These are phyloP conservation scores for Cepphus grylle DNA, from an alignment of 2,113 vertebrate species.

Conservation along the genomic window DNA sequence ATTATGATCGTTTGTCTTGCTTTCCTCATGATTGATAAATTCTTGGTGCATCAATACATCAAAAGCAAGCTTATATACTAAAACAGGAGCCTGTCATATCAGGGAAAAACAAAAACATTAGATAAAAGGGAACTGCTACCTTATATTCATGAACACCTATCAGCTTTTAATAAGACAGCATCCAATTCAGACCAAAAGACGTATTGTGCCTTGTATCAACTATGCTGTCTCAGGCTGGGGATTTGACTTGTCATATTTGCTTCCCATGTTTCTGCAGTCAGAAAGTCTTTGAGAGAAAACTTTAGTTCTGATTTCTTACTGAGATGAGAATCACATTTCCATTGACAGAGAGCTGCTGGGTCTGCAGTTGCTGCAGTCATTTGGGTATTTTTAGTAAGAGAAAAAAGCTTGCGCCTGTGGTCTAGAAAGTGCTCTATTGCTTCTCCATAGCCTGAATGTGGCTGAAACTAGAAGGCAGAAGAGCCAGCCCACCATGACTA, in stretches of 20 bases:
- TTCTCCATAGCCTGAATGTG: not conserved
- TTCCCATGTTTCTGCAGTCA: not conserved
- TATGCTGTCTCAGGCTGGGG: not conserved
- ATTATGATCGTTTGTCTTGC: not conserved
- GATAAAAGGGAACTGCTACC: constrained; percentile 3
- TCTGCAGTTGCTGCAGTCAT: not conserved
- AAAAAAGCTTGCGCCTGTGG: not conserved
- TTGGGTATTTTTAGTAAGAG: not conserved
- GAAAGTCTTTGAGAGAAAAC: constrained; percentile 6
- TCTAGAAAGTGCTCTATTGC: not conserved
- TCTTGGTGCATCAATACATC: not conserved
- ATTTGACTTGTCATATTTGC: not conserved
- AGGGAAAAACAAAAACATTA: not conserved
- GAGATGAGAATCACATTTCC: not conserved
- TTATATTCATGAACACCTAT: not conserved
- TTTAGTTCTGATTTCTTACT: constrained; percentile 7
- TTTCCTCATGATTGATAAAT: not conserved
- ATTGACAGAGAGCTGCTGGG: not conserved
- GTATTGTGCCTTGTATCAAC: not conserved
- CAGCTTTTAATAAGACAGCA: constrained; percentile 1
- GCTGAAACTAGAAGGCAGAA: not conserved
- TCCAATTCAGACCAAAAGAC: not conserved
- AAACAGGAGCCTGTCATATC: not conserved
- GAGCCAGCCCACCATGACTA: not conserved
- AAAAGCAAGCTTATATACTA: not conserved